These are phyloP conservation scores for Neotragus moschatus DNA, from an alignment of 2,113 vertebrate species.

Conservation along the genomic window DNA sequence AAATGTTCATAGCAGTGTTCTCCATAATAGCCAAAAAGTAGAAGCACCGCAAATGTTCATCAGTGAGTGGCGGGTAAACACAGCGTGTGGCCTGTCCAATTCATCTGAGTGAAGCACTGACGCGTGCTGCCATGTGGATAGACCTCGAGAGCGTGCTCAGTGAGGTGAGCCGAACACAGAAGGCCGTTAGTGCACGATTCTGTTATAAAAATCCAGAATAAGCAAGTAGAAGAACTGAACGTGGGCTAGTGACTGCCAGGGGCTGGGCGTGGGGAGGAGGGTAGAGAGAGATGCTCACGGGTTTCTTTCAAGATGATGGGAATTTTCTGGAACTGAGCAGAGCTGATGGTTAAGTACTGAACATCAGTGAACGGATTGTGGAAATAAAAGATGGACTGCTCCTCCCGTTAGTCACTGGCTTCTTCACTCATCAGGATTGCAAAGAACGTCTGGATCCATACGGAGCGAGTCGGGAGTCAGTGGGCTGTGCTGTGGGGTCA, in stretches of 20 bases:
- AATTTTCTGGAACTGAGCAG: not conserved
- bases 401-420: not conserved
- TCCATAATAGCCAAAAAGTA: not conserved
- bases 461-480: not conserved
- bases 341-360: not conserved
- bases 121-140: accelerated
- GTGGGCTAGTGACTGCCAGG: not conserved
- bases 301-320: not conserved
- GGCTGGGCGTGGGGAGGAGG: not conserved
- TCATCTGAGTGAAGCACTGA: not conserved
- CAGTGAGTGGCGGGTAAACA: not conserved
- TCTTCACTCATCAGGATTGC: not conserved
- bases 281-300: not conserved
- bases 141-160: not conserved
- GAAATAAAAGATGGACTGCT: not conserved
- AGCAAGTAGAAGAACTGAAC: not conserved
- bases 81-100: not conserved
- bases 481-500: not conserved
- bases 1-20: not conserved
- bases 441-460: not conserved
- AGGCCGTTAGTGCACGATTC: not conserved
- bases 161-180: not conserved
- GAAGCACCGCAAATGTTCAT: not conserved
- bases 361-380: not conserved
- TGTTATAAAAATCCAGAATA: not conserved